phyloP scores from a whole-genome alignment of 2,888 invertebrate species.

The Sericinus montela region DNA sequence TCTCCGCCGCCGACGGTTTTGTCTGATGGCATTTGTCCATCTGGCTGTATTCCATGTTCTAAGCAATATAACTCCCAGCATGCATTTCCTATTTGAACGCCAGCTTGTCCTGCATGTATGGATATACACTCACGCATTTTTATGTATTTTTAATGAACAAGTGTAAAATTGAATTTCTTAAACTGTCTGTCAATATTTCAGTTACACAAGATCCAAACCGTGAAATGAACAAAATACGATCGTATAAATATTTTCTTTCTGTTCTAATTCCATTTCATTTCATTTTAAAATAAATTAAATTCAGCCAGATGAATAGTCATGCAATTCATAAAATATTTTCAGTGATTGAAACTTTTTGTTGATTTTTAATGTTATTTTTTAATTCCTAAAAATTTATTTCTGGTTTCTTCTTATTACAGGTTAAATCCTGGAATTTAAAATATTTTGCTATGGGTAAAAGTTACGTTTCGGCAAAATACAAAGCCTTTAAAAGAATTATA shows the following conservation, averaged over 20 bases:
- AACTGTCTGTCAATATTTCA: neutral
- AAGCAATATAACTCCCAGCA: constrained; percentile 91
- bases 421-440: too few relatives aligned
- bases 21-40: constrained; percentile 92
- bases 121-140: constrained; percentile 72
- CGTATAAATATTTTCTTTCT: neutral
- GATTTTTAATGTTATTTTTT: too few relatives aligned
- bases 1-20: constrained; percentile 89
- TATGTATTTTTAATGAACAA: constrained; percentile 4
- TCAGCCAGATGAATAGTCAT: too few relatives aligned
- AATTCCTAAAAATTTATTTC: too few relatives aligned
- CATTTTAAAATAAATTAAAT: too few relatives aligned
- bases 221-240: constrained; percentile 6
- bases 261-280: too few relatives aligned
- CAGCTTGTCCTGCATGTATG: constrained; percentile 70
- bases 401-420: too few relatives aligned
- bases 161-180: constrained; percentile 3
- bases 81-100: constrained; percentile 91
- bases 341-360: too few relatives aligned
- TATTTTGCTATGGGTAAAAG: too few relatives aligned
- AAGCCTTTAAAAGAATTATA: too few relatives aligned
- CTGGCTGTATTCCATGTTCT: constrained; percentile 90
- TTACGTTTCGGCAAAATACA: too few relatives aligned
- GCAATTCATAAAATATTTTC: too few relatives aligned
- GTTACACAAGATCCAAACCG: constrained; percentile 1